Base-by-base conservation (phyloP, 2,888 invertebrate species). In the Mactromeris polynyma region DNA sequence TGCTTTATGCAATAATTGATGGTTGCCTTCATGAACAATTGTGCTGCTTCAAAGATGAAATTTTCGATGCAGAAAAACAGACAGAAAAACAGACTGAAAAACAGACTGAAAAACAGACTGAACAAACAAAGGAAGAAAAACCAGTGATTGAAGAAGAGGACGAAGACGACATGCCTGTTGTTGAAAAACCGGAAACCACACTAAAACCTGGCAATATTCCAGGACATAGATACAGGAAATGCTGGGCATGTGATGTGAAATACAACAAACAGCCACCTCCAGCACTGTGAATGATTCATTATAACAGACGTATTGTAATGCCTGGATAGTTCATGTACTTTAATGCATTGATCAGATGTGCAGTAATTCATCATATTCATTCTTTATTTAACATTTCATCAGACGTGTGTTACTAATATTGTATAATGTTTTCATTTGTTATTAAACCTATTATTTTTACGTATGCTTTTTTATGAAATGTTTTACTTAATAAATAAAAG, bases 191-290 rank as follows among this genome's bases (percentile, higher is more conserved):
- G 11, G n/a, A 42, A 6, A n/a, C n/a, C 21, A 17, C 21, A 40
- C 40, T 31, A 9, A 78, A 33, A 33, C 31, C 73, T 11, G 19
- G 14, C 7, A 31, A 85, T 21, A 38, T 26, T 3, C n/a, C 33
- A 26, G 86, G 73, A 6, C 81, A 64, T 42, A 81, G 38, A 46
- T 69, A 81, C n/a, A 31, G 31, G 33, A 11, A 73, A 2, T 86
- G 86, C n/a, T 86, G 81, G 81, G 86, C 86, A 73, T 86, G 86
- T 81, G 86, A 81, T 7, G 77, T 86, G 6, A 86, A 86, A 54
- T 77, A 86, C 33, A 81, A 81, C 73, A 33, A 54, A 11, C 33
- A n/a, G 31, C 86, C 86, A 11, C 46, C 81, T 6, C 86, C 86
- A 46, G 26, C 26, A 6, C 58, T 26, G 26, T 64, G 58, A 26